Base-by-base conservation (phyloP, 1,140 invertebrate species). In the Micrasema minimum region DNA sequence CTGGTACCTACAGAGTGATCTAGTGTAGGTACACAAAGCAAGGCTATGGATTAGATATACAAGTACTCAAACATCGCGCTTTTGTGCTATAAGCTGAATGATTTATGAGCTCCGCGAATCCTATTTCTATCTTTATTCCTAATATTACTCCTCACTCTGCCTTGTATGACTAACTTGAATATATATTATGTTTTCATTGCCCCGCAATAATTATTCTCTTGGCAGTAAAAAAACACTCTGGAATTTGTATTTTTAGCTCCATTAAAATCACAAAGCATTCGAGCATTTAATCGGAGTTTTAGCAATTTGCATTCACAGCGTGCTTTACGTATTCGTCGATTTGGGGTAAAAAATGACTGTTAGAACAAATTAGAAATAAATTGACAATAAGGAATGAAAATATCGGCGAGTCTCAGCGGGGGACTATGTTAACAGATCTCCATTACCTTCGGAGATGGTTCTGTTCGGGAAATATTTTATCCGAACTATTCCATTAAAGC, bases 361-460 rank as follows among this genome's bases (percentile, higher is more conserved):
- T 18, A 18, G 48, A 59, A 59, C 31, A 59, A 38, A 38, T 59
- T 59, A 37, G 55, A 59, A 18, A 59, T 59, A 59, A 59, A 41
- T 57, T 38, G 53, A 51, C 48, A 51, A 22, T 51, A 22, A 10
- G 2, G 18, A 57, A 11, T 37, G 7, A 23, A 37, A 57, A 45
- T 62, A 62, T 64, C 26, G 65, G 59, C 57, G 68, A 72, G 71
- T 55, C 66, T 22, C 71, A 68, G 71, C 71, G 66, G 71, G 71
- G 66, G 46, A 35, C 43, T 43, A 22, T 72, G 71, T 72, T 72
- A 72, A 72, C 65, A 68, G 66, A 64, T 46, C n/a, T 45, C 38
- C 45, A 64, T 64, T 64, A 64, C 45, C 31, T 61, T 16, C 41
- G 12, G 22, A 26, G 38, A 46, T 64, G n/a, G 22, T 23, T 14